Conservation (phyloP, 2,797 vertebrate species). For the Takifugu rubripes region DNA sequence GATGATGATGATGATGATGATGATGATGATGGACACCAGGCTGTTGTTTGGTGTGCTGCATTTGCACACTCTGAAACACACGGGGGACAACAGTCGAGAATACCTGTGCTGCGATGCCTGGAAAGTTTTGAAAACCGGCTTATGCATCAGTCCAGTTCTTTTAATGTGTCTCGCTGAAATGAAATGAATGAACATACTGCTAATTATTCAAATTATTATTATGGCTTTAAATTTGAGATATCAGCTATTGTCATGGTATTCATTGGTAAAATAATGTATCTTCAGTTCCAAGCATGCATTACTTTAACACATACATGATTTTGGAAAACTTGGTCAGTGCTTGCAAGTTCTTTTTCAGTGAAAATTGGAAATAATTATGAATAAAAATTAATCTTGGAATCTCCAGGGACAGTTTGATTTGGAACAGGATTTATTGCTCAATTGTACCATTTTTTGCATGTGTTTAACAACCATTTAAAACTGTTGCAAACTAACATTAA, state of each 20-base stretch:
- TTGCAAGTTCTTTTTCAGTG: slow-evolving; percentile 69
- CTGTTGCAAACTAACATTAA: slow-evolving; percentile 50
- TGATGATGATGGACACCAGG: slow-evolving; percentile 77
- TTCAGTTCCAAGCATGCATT: slow-evolving; percentile 76
- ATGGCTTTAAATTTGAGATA: slow-evolving; percentile 66
- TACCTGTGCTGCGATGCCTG: slow-evolving; percentile 12
- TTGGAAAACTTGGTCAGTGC: slow-evolving; percentile 70
- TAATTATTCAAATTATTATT: slow-evolving; percentile 25
- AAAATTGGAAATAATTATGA: slow-evolving; percentile 22
- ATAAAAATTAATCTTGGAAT: slow-evolving; percentile 3
- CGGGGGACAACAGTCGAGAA: slow-evolving; percentile 73
- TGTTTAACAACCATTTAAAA: slow-evolving; percentile 47
- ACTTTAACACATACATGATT: slow-evolving; percentile 61
- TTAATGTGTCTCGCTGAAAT: slow-evolving; percentile 39
- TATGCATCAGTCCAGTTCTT: slow-evolving; percentile 18
- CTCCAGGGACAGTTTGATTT: slow-evolving; percentile 36
- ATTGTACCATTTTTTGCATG: slow-evolving; percentile 65
- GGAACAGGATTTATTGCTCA: slow-evolving; percentile 28
- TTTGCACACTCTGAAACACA: slow-evolving; percentile 56
- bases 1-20: slow-evolving; percentile 40
- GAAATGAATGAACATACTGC: slow-evolving; percentile 48
- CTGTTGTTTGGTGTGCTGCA: slow-evolving; percentile 53
- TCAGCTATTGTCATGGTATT: slow-evolving; percentile 8
- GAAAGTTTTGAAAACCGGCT: slow-evolving; percentile 31
- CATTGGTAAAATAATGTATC: too few relatives aligned